Evolutionary conservation across 1,140 invertebrate genomes (phyloP).

Genomic region (Drosophila subpulchrella): DNA sequence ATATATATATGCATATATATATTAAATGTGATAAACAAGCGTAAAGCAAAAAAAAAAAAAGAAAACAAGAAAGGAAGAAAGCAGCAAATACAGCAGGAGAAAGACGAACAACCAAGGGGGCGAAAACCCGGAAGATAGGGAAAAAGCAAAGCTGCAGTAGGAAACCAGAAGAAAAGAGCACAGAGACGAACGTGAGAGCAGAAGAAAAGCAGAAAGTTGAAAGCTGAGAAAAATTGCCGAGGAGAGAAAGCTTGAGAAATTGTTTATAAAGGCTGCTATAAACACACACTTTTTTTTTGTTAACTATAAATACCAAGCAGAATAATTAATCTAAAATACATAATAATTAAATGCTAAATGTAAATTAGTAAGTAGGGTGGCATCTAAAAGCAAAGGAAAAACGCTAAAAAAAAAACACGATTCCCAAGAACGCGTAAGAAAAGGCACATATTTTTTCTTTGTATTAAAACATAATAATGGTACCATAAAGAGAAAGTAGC

Average conservation of each 20-base stretch:
- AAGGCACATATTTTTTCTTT: constrained; percentile 37
- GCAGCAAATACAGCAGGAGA: constrained; percentile 18
- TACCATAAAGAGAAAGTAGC: constrained; percentile 13
- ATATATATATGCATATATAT: constrained; percentile 51
- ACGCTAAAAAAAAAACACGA: constrained; percentile 37
- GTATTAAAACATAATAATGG: constrained; percentile 37
- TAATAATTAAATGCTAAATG: constrained; percentile 63
- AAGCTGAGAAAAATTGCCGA: background rate
- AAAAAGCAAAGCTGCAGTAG: constrained; percentile 25
- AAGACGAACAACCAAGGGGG: constrained; percentile 2
- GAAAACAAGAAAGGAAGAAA: constrained; percentile 14
- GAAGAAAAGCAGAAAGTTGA: constrained; percentile 2
- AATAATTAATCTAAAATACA: constrained; percentile 64
- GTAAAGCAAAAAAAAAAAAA: constrained; percentile 68
- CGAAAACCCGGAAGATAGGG: background rate
- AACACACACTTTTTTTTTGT: constrained; percentile 68
- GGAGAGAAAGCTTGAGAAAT: constrained; percentile 28
- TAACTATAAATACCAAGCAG: constrained; percentile 69
- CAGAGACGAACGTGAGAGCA: background rate
- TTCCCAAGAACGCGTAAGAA: constrained; percentile 22
- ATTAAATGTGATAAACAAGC: constrained; percentile 80
- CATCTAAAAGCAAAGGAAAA: constrained; percentile 37
- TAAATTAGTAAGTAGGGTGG: constrained; percentile 72
- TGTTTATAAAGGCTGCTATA: constrained; percentile 78
- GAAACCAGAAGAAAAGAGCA: constrained; percentile 6